phyloP scores from a whole-genome alignment of 1,140 invertebrate species.

The Paramacrobiotus metropolitanus region DNA sequence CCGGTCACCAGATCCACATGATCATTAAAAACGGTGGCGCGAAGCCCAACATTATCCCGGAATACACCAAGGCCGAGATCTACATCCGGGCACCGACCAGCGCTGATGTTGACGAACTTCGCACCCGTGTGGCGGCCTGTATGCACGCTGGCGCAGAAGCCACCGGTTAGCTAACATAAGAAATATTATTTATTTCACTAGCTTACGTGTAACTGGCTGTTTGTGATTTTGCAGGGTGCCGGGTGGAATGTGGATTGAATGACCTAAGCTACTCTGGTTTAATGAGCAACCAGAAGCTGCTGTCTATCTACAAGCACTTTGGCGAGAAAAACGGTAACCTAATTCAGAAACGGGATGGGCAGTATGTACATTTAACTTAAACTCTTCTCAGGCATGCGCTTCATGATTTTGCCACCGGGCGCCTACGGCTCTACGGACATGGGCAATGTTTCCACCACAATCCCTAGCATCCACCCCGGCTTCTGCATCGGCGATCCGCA shows the following conservation, averaged over 20 bases:
- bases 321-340: no score
- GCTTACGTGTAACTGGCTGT: not conserved
- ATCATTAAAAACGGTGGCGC: constrained; percentile 18
- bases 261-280: not conserved
- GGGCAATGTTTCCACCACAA: constrained; percentile 22
- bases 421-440: constrained; percentile 17
- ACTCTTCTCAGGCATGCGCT: not conserved
- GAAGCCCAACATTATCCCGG: constrained; percentile 21
- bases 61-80: constrained; percentile 17
- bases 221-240: not conserved
- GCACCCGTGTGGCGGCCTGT: constrained; percentile 15
- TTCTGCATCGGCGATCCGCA: not conserved
- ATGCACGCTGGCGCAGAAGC: constrained; percentile 17
- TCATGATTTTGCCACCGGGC: not conserved
- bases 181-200: not conserved
- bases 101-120: constrained; percentile 15
- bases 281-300: not conserved
- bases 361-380: not conserved
- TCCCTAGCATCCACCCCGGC: constrained; percentile 21
- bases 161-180: no score
- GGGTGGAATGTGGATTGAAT: not conserved
- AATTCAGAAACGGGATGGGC: no score
- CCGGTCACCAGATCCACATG: constrained; percentile 10
- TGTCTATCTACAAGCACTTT: not conserved
- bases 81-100: constrained; percentile 16